Evolutionary conservation across 2,888 invertebrate species (phyloP), one percentile per base, ranked within the genome.

Genomic region (Baccha elongata): DNA sequence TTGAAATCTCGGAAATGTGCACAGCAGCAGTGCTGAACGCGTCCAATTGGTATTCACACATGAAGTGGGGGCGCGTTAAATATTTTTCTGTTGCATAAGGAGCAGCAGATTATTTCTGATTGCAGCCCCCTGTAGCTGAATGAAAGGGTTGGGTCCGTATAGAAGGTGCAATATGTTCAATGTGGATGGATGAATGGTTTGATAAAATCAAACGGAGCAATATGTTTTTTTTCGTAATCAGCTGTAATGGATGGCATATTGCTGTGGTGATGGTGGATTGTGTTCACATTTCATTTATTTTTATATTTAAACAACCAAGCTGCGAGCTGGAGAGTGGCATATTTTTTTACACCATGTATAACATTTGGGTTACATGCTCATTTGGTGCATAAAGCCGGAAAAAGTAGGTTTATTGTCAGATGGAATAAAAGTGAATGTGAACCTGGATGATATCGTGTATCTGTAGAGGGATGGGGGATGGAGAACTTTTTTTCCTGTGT

Each of bases 1-100:
- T n/a, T n/a, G n/a, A n/a, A 78, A 78, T 68, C 40, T 50, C 83
- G 83, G 83, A 83, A 83, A 76, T 67, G 67, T 73, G 64, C 64
- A 55, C 72, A 72, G 48, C 67, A 67, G 42, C 26, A 44, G 8
- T n/a, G 13, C 23, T 40, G 15, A 58, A 58, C 40, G 29, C 76
- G 37, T 48, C 32, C 72, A 68, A 78, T 78, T 83, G 72, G 44
- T 72, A 78, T 83, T 72, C 78, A 68, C 60, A 58, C 64, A 76
- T 62, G 21, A 3, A 26, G n/a, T n/a, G n/a, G 65, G 37, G 55
- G 58, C 68, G 50, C 69, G 29, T 58, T 58, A 46, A 40, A 53
- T 71, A 71, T 75, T 69, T 40, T 8, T 55, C 13, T 46, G 60
- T 46, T 67, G 69, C 55, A 69, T 55, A 58, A 74, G 55, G 8